A percentile compares a stretch with the other conserved stretches of the same genome.
Conservation (phyloP, 2,113 vertebrate species). For the Ia io region DNA sequence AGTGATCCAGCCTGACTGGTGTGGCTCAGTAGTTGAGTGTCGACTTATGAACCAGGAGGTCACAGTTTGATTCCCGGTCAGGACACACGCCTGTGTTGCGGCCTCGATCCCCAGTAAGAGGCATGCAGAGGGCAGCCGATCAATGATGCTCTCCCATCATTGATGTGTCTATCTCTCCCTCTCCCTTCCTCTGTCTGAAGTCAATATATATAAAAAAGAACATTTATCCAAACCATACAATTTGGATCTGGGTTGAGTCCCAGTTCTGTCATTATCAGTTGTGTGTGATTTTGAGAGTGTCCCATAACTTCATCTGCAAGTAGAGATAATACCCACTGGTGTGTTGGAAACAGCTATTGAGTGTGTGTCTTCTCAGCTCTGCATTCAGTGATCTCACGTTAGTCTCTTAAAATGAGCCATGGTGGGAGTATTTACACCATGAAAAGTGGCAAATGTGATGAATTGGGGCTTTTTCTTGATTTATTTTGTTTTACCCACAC, state of each 20-base stretch:
- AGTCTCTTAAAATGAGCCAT: neutral
- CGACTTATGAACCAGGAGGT: too few species aligned
- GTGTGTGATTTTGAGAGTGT: neutral
- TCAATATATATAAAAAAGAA: too few species aligned
- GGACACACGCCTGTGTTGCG: too few species aligned
- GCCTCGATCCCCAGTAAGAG: too few species aligned
- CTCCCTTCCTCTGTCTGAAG: too few species aligned
- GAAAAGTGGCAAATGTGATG: neutral
- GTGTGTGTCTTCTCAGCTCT: neutral
- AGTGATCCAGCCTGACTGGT: neutral
- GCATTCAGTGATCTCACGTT: neutral
- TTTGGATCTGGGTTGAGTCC: constrained; percentile 6
- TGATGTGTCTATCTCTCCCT: too few species aligned
- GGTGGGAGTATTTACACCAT: neutral
- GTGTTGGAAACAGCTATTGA: neutral
- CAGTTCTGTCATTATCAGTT: neutral
- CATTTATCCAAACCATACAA: neutral
- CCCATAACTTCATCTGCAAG: neutral
- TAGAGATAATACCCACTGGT: too few species aligned
- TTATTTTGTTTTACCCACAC: neutral
- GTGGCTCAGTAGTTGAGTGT: too few species aligned
- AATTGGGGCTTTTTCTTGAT: neutral
- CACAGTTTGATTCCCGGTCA: too few species aligned
- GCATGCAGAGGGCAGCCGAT: too few species aligned
- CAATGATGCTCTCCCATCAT: too few species aligned